These are phyloP conservation scores for Rallus crepitans DNA, from an alignment of 2,797 vertebrate genomes.

Conservation along the genomic window DNA sequence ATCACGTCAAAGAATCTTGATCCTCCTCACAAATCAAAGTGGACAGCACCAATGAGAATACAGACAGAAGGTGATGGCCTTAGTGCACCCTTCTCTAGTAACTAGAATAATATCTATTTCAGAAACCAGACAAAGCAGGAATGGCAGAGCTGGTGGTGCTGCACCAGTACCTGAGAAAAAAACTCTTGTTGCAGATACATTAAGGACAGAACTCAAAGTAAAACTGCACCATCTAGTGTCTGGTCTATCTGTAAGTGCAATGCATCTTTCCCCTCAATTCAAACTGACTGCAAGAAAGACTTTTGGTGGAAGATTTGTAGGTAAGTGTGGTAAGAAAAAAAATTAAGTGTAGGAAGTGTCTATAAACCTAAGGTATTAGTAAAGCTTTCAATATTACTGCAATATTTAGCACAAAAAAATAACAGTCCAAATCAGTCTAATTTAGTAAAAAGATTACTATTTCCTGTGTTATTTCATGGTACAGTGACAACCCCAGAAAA, in stretches of 20 bases:
- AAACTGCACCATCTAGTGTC: slow-evolving; percentile 70
- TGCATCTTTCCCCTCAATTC: background rate
- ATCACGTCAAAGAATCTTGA: background rate
- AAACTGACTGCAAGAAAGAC: rapidly evolving
- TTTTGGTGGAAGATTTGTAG: background rate
- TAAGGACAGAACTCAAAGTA: background rate
- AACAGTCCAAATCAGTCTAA: background rate
- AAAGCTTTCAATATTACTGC: background rate
- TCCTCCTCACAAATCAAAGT: background rate
- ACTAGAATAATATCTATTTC: background rate
- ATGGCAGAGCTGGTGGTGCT: background rate
- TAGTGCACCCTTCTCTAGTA: background rate
- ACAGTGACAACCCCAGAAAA: background rate
- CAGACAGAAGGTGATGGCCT: background rate
- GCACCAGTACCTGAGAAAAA: background rate
- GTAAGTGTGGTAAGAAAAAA: background rate
- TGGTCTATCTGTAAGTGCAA: rapidly evolving
- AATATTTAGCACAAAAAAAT: background rate
- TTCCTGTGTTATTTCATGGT: background rate
- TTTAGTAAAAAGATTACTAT: background rate
- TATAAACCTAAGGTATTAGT: background rate
- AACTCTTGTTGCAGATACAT: background rate
- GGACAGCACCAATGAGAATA: background rate
- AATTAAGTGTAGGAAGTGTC: rapidly evolving
- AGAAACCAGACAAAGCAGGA: background rate